Evolutionary conservation across 2,797 vertebrate genomes (phyloP).

Genomic region (Leucoraja ocellata): DNA sequence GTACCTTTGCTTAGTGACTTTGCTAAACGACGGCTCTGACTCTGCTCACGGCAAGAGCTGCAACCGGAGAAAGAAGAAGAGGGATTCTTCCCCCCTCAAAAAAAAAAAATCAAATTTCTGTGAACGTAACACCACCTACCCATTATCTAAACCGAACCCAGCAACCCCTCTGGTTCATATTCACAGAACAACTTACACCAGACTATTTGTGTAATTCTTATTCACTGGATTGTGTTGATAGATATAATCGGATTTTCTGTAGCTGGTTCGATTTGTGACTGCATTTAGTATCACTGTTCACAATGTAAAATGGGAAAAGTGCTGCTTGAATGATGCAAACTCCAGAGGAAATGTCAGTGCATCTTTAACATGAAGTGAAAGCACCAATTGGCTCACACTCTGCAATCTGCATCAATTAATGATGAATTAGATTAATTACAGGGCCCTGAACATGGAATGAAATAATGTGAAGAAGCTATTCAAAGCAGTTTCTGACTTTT

Average conservation of each 20-base stretch:
- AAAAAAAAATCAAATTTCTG: slow-evolving; percentile 10
- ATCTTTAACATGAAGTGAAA: neutral
- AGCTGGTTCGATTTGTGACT: slow-evolving; percentile 20
- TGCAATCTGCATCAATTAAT: neutral
- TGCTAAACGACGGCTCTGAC: neutral
- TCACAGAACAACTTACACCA: neutral
- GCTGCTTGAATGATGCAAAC: slow-evolving; percentile 18
- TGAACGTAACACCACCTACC: neutral
- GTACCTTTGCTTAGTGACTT: neutral
- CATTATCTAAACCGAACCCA: neutral
- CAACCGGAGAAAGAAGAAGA: neutral
- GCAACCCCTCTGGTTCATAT: neutral
- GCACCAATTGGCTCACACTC: neutral
- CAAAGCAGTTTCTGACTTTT: slow-evolving; percentile 31
- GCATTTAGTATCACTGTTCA: slow-evolving; percentile 26
- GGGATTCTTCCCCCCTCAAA: neutral
- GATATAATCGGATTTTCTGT: neutral
- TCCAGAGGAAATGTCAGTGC: neutral
- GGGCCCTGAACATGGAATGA: neutral
- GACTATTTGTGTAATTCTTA: slow-evolving; percentile 19
- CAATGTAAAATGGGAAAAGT: neutral
- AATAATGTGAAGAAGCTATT: neutral
- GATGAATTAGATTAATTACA: neutral
- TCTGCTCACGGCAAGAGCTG: neutral
- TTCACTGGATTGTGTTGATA: slow-evolving; percentile 14